Percentiles rank a stretch among this genome's conserved stretches.
Conservation (phyloP, 2,797 vertebrate genomes). For the Adrianichthys oophorus region DNA sequence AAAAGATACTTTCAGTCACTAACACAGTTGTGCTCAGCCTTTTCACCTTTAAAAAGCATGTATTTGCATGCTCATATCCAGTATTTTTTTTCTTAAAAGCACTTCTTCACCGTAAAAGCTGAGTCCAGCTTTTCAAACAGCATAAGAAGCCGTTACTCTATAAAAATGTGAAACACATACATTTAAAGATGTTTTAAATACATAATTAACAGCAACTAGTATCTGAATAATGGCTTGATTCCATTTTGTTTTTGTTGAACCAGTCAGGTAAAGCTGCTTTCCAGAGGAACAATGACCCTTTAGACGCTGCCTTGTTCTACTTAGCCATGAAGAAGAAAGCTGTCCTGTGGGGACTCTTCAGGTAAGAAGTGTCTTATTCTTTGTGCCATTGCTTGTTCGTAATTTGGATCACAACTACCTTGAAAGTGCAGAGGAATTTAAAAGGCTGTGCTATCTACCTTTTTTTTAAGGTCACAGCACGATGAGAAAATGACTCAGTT, state of each 20-base stretch:
- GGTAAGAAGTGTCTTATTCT: slow-evolving; percentile 69
- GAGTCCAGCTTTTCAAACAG: too few species aligned
- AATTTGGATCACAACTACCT: too few species aligned
- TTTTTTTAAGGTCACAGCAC: slow-evolving; percentile 86
- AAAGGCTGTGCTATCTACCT: neutral
- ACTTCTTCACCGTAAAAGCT: too few species aligned
- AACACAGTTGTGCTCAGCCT: too few species aligned
- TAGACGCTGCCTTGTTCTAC: slow-evolving; percentile 96
- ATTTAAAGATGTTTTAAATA: too few species aligned
- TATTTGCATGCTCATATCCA: too few species aligned
- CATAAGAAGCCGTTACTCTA: too few species aligned
- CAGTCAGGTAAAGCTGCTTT: slow-evolving; percentile 96
- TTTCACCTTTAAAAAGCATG: too few species aligned
- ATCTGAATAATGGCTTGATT: neutral
- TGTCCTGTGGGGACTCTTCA: slow-evolving; percentile 96
- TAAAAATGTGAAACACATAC: too few species aligned
- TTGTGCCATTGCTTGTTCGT: neutral
- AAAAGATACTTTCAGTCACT: too few species aligned
- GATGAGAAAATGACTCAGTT: slow-evolving; percentile 98
- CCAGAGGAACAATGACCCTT: slow-evolving; percentile 93
- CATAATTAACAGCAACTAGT: neutral
- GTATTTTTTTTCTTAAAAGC: too few species aligned
- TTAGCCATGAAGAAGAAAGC: slow-evolving; percentile 99
- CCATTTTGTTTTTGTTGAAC: slow-evolving; percentile 12
- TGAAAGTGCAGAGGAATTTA: too few species aligned